Evolutionary conservation across 2,888 invertebrate genomes (phyloP), one percentile per base, ranked within the genome.

Genomic region (Drosophila sordidula): DNA sequence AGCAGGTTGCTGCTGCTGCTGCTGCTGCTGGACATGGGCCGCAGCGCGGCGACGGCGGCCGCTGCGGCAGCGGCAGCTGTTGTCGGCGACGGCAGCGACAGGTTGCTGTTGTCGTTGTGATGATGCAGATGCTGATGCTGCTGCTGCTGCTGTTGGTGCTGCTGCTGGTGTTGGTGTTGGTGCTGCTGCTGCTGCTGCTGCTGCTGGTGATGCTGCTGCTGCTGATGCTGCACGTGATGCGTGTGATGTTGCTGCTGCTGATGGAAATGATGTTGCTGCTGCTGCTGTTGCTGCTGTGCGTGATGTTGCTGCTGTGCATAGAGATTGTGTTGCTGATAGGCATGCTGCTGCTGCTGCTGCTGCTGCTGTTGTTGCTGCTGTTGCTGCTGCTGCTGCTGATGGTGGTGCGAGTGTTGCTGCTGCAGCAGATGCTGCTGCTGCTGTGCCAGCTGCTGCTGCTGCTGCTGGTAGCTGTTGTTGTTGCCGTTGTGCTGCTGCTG

Each of bases 41-140:
- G 90, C n/a, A 85, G 59, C 2, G 82, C 81, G 0, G 87, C 90
- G 29, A 80, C 82, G 4, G 88, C 90, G 14, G 86, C 80, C 8
- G 87, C 87, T 22, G 72, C 80, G 4, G 85, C 80, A 32, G 81
- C 89, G 25, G 86, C 89, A 44, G 70, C 78, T 16, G 88, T 90
- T 61, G 87, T 96, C 0, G 97, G 97, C 45, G 96, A 96, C 1
- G 97, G 97, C 71, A 97, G 93, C 45, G 96, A 96, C 87, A 97
- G 95, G 42, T 95, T 94, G 83, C 96, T 95, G 56, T 96, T 96
- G 75, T 91, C 90, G 62, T 88, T 89, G 85, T 75, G 66, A 32
- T 62, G 57, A 26, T 72, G 68, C 9, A 42, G 54, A 6, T 70
- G 88, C 66, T 73, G 90, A 58, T 78, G 89, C 54, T 75, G 89